These are phyloP conservation scores for Cotesia congregata DNA, from an alignment of 2,888 invertebrate genomes.

Conservation along the genomic window DNA sequence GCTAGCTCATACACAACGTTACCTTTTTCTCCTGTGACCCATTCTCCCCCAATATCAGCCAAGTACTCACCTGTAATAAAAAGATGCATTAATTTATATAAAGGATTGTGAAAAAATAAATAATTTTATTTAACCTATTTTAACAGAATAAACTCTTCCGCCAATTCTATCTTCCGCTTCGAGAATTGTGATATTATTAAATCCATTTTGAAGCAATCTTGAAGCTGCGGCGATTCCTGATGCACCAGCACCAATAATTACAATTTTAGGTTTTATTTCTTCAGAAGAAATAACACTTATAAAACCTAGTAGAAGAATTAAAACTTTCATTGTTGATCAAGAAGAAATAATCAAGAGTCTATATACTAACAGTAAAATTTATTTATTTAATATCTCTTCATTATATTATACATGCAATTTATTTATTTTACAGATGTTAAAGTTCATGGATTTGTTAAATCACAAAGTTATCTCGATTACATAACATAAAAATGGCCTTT, in stretches of 20 bases:
- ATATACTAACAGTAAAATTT: too few species aligned
- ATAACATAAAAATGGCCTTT: too few species aligned
- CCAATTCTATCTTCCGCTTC: constrained; percentile 72
- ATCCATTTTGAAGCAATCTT: constrained; percentile 69
- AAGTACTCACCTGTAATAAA: constrained; percentile 49
- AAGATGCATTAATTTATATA: too few species aligned
- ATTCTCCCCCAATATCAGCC: constrained; percentile 60
- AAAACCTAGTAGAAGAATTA: too few species aligned
- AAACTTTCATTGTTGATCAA: too few species aligned
- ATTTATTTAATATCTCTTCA: too few species aligned
- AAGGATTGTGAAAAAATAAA: too few species aligned
- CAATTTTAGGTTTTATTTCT: constrained; percentile 56
- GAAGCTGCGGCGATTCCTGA: constrained; percentile 74
- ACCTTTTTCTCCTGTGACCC: constrained; percentile 57
- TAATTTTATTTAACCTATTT: constrained; percentile 62
- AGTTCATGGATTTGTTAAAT: too few species aligned
- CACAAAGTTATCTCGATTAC: too few species aligned
- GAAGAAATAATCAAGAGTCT: too few species aligned
- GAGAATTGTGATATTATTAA: constrained; percentile 70
- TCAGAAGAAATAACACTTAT: background rate
- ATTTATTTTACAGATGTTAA: too few species aligned
- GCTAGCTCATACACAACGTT: constrained; percentile 57
- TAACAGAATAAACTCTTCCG: constrained; percentile 68
- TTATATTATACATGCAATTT: too few species aligned
- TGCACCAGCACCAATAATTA: constrained; percentile 74